Conservation (phyloP, 2,888 invertebrate genomes). For the Catocala sponsa region DNA sequence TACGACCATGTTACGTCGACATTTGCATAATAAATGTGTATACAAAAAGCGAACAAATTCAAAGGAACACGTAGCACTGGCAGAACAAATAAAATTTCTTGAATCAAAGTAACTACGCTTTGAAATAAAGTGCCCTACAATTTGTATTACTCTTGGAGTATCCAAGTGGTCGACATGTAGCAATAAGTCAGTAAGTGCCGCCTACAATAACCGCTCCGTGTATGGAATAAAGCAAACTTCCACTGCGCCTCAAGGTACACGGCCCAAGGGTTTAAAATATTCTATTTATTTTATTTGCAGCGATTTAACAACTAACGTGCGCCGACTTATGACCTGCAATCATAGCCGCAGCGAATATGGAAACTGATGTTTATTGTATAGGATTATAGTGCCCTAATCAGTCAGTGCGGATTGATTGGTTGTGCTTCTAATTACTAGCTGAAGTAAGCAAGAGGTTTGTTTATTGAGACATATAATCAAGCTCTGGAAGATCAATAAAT, state of each 20-base stretch:
- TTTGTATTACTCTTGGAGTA: conserved; percentile 39
- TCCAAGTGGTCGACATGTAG: conserved; percentile 39
- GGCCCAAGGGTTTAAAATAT: conserved; percentile 22
- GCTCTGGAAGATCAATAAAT: too few species aligned
- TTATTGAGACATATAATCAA: too few species aligned
- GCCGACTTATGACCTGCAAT: too few species aligned
- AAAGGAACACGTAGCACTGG: neutral
- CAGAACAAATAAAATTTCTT: conserved; percentile 1
- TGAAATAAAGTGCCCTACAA: conserved; percentile 35
- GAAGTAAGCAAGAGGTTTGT: too few species aligned
- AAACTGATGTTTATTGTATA: too few species aligned
- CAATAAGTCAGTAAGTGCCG: conserved; percentile 64
- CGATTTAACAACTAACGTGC: too few species aligned
- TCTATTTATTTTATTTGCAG: neutral
- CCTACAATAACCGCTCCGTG: conserved; percentile 60
- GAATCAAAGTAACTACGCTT: conserved; percentile 7
- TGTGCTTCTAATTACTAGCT: too few species aligned
- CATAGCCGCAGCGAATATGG: too few species aligned
- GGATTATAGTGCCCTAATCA: too few species aligned
- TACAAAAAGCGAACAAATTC: neutral
- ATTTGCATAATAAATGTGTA: neutral
- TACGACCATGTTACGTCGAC: neutral
- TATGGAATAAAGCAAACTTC: conserved; percentile 56
- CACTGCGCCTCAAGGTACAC: conserved; percentile 22
- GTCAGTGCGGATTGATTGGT: too few species aligned